Evolutionary conservation across 2,113 vertebrate species (phyloP), one percentile per base, ranked within the genome.

Genomic region (Rhinopithecus roxellana): DNA sequence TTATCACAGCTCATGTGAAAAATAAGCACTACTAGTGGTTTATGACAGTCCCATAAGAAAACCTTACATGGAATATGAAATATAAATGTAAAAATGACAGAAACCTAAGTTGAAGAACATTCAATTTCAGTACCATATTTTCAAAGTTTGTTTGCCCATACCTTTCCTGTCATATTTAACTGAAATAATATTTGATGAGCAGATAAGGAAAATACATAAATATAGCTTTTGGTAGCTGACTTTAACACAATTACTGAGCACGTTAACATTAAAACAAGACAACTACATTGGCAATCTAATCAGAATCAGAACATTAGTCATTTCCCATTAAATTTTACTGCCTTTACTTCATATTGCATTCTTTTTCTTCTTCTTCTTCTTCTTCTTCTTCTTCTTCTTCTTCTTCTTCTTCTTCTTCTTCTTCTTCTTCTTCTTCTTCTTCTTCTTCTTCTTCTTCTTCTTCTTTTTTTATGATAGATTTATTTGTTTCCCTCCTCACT

Each of bases 1-100:
- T 97, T 57, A 94, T 97, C 84, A 95, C 17, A 94, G 20, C 79
- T 97, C 92, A 50, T 88, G 4, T 48, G 70, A 57, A 7, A 86
- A 79, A 92, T 88, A 87, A 89, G 25, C 59, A 90, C 11, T 23
- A 89, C 10, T 45, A 55, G 43, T 70, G 16, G 1, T 93, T 95
- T 88, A 90, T 93, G 91, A 61, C 27, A 94, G 48, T 74, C 52
- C 9, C 30, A 78, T 79, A 13, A 35, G 22, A 83, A 95, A 98
- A 90, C 16, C 61, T 80, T 27, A 9, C 9, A 40, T 75, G n/a
- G 22, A 9, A 48, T n/a, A 78, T 85, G 2, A 90, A 69, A 96
- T 84, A 67, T 81, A 82, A 94, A 93, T 61, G 27, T 43, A 81
- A 95, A 96, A 92, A 86, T 95, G 16, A 69, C 80, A 93, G 5